A percentile compares a stretch with the other conserved stretches of the same genome.
phyloP scores from a whole-genome alignment of 2,797 vertebrate genomes.

The Cottoperca gobio region DNA sequence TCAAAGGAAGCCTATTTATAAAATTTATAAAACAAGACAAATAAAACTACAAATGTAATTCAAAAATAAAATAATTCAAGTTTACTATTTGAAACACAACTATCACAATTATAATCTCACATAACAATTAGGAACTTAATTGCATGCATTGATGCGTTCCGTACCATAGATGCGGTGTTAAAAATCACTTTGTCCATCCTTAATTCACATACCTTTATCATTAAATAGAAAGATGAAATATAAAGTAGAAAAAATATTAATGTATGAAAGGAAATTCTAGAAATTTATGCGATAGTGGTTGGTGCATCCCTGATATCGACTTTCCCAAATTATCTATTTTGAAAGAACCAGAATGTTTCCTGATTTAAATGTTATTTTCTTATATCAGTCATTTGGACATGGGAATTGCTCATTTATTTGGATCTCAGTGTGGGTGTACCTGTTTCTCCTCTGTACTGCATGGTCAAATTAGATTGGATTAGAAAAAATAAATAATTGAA shows the following conservation, averaged over 20 bases:
- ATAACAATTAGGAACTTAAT: constrained; percentile 89
- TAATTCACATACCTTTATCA: constrained; percentile 77
- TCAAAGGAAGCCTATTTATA: constrained; percentile 84
- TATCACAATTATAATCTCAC: constrained; percentile 91
- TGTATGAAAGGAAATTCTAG: constrained; percentile 71
- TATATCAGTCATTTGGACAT: not conserved
- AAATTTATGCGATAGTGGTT: constrained; percentile 56
- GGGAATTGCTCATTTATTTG: constrained; percentile 17
- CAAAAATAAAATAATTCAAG: constrained; percentile 88
- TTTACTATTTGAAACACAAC: constrained; percentile 90
- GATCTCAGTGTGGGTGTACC: constrained; percentile 35
- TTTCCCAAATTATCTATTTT: constrained; percentile 28
- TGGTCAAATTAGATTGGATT: constrained; percentile 17
- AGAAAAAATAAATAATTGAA: constrained; percentile 13
- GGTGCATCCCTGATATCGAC: not conserved
- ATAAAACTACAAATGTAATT: constrained; percentile 87
- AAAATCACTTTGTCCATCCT: constrained; percentile 82
- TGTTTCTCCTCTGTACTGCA: constrained; percentile 2
- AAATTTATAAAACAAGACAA: constrained; percentile 86
- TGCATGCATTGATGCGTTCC: constrained; percentile 91
- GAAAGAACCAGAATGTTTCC: constrained; percentile 15
- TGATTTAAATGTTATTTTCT: constrained; percentile 18
- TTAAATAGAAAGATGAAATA: constrained; percentile 79
- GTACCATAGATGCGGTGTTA: constrained; percentile 89
- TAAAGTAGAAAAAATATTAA: constrained; percentile 75